Evolutionary conservation across 1,140 invertebrate species (phyloP), one percentile per base, ranked within the genome.

Genomic region (Drosophila ogumai): DNA sequence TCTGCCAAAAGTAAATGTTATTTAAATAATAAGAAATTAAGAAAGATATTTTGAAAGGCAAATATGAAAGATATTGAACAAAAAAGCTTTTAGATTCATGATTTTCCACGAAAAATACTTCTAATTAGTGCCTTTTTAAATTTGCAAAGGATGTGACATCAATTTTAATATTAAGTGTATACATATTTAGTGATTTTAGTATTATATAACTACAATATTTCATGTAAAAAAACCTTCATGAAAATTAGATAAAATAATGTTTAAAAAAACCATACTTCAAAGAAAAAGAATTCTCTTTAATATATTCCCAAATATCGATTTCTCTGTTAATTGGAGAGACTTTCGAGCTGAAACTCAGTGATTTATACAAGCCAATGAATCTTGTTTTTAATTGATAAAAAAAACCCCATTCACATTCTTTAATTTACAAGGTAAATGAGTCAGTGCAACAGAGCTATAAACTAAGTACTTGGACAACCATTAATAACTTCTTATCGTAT

Each of bases 1-100:
- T 34, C 47, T 58, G 81, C 77, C 81, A 79, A 75, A 61, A 59
- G 65, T 75, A 86, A 86, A 76, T 77, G 55, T 59, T 74, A 59
- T 46, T 46, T 32, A n/a, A 61, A 54, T 64, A 32, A 6, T 64
- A 22, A 10, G 8, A 36, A n/a, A 28, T 36, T 36, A 15, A 19
- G n/a, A n/a, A 15, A 15, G 7, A 6, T 12, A 3, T 22, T 31
- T 7, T 12, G 5, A 49, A 22, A 25, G n/a, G 7, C 15, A 17
- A 25, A 28, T 9, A 6, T 3, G 3, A 0, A 9, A 54, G 12
- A 17, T 17, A 25, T 38, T 56, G 8, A 12, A 12, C 0, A 3
- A 17, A 49, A 15, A 32, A n/a, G 3, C 4, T 34, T 32, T 25
- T 50, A 32, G 15, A 22, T 60, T 36, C 2, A 3, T n/a, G 0